These are phyloP conservation scores for Zosterops pallidus DNA, from an alignment of 2,113 vertebrate species.

Conservation along the genomic window DNA sequence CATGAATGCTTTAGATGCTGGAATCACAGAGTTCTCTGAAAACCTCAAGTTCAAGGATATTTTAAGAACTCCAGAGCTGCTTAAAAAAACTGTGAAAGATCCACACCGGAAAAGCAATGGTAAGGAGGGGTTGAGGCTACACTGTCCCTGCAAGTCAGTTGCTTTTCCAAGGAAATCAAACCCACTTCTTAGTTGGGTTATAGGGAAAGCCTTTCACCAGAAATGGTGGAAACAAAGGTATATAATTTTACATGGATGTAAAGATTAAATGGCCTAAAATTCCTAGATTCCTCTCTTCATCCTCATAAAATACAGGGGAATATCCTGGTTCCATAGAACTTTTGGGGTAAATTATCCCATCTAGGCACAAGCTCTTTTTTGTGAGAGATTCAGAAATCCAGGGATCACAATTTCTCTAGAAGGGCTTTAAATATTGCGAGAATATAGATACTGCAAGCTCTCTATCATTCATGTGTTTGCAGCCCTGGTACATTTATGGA, in stretches of 20 bases:
- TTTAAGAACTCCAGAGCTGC: conserved; percentile 67
- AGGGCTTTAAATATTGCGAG: neutral
- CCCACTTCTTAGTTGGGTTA: neutral
- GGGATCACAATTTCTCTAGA: neutral
- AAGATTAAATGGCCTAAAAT: neutral
- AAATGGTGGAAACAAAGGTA: neutral
- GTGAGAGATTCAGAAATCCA: neutral
- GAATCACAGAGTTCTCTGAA: conserved; percentile 76
- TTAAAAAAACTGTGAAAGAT: conserved; percentile 35
- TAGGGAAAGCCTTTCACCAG: neutral
- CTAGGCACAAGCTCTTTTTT: neutral
- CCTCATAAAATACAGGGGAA: neutral
- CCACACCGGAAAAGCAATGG: conserved; percentile 84
- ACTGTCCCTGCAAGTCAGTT: neutral
- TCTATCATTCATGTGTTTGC: neutral
- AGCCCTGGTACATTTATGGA: neutral
- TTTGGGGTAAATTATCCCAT: neutral
- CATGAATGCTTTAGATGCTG: conserved; percentile 88
- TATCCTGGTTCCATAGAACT: neutral
- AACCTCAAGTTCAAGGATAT: conserved; percentile 58
- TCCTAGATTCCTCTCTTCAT: neutral
- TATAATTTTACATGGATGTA: neutral
- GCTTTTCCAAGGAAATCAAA: neutral
- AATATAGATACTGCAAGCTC: neutral
- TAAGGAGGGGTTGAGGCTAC: conserved; percentile 57